Percentiles rank a stretch among this genome's conserved stretches.
Evolutionary conservation across 1,140 invertebrate species (phyloP).

Genomic region (Temnothorax curvispinosus): DNA sequence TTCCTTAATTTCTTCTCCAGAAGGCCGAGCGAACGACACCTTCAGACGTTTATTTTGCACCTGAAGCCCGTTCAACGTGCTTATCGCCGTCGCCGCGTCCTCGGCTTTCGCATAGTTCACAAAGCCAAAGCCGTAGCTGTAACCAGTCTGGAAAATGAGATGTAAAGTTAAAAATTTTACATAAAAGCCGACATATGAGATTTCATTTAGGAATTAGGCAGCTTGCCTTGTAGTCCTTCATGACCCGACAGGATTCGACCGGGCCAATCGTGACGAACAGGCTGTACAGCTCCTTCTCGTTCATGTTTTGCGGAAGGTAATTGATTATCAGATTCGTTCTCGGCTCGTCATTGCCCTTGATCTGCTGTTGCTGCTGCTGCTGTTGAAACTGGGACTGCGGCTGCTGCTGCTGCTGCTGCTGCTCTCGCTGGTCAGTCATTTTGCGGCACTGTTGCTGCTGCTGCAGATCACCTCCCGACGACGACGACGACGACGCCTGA

Average conservation of each 20-base stretch:
- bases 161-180: slow-evolving; percentile 63
- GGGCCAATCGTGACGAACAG: slow-evolving; percentile 95
- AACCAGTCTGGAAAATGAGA: slow-evolving; percentile 90
- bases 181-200: background rate
- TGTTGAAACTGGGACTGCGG: slow-evolving; percentile 65
- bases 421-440: slow-evolving; percentile 81
- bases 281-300: slow-evolving; percentile 95
- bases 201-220: background rate
- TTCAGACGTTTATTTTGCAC: slow-evolving; percentile 91
- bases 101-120: slow-evolving; percentile 95
- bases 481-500: slow-evolving; percentile 41
- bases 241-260: slow-evolving; percentile 95
- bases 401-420: slow-evolving; percentile 63
- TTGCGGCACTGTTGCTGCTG: slow-evolving; percentile 54
- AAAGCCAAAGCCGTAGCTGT: slow-evolving; percentile 98
- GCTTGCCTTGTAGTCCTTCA: slow-evolving; percentile 94
- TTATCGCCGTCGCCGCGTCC: slow-evolving; percentile 94
- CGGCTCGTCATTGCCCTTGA: slow-evolving; percentile 78
- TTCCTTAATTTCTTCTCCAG: slow-evolving; percentile 96
- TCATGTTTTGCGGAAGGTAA: slow-evolving; percentile 97
- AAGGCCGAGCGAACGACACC: slow-evolving; percentile 96
- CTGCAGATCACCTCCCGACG: slow-evolving; percentile 22
- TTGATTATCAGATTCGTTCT: slow-evolving; percentile 97
- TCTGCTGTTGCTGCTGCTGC: slow-evolving; percentile 68
- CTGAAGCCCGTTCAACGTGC: slow-evolving; percentile 94